Evolutionary conservation across 2,113 vertebrate genomes (phyloP).

Genomic region (Crocuta crocuta): DNA sequence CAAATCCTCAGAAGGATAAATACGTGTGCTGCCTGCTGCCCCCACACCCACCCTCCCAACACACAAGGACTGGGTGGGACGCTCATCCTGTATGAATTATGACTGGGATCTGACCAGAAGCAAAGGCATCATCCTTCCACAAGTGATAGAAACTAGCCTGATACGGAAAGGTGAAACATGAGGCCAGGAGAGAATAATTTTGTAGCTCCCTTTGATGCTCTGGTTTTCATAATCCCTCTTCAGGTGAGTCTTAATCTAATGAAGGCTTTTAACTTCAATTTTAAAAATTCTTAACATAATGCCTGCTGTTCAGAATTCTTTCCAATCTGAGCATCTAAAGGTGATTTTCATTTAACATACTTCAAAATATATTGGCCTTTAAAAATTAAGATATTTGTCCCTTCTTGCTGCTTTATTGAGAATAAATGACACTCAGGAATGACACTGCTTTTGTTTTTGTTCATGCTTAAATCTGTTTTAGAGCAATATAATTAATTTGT

Average conservation of each 20-base stretch:
- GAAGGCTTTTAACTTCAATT: neutral
- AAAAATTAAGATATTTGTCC: constrained; percentile 19
- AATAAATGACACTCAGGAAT: neutral
- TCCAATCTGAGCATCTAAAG: neutral
- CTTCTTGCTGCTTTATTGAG: neutral
- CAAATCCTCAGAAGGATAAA: neutral
- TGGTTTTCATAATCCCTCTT: neutral
- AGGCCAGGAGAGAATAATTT: neutral
- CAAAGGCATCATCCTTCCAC: neutral
- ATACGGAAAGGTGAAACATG: neutral
- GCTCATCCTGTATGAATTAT: neutral
- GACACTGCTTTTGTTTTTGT: neutral
- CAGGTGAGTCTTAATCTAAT: constrained; percentile 19
- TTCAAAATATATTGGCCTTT: constrained; percentile 39
- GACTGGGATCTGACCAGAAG: neutral
- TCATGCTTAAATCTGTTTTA: constrained; percentile 15
- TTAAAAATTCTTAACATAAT: constrained; percentile 25
- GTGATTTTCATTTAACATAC: constrained; percentile 38
- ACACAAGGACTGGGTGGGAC: neutral
- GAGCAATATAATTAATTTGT: constrained; percentile 28
- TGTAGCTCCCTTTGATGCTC: neutral
- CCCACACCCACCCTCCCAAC: neutral
- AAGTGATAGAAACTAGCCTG: neutral
- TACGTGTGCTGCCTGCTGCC: too few relatives aligned
- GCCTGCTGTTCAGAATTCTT: constrained; percentile 41